phyloP scores from a whole-genome alignment of 2,888 invertebrate genomes.

The Autographa gamma region DNA sequence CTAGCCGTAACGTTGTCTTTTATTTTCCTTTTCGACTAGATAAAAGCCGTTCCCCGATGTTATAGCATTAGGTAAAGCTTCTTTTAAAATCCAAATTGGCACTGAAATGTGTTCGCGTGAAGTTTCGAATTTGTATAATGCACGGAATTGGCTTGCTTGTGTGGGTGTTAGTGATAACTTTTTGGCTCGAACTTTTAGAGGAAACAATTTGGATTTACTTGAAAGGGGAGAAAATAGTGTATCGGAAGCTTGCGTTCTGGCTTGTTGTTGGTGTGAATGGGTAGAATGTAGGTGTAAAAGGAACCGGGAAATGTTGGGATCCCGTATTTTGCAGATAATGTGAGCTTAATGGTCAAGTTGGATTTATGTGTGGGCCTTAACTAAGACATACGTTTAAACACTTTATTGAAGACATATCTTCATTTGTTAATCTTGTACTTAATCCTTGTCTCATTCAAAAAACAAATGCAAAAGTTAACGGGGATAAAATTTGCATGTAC shows the following conservation, averaged over 20 bases:
- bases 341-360: background rate
- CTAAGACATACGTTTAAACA: background rate
- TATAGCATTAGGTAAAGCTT: constrained; percentile 62
- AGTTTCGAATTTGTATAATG: constrained; percentile 42
- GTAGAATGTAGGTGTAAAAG: background rate
- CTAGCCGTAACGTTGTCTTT: constrained; percentile 59
- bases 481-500: background rate
- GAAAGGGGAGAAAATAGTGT: constrained; percentile 2
- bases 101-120: constrained; percentile 39
- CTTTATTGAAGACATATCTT: background rate
- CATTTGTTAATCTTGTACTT: background rate
- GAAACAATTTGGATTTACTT: constrained; percentile 8
- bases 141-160: constrained; percentile 29
- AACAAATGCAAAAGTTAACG: background rate
- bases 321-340: background rate
- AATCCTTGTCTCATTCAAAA: background rate
- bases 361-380: background rate
- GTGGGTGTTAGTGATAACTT: constrained; percentile 23
- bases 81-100: constrained; percentile 56
- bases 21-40: constrained; percentile 67
- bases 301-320: background rate
- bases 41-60: constrained; percentile 66
- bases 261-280: constrained; percentile 2
- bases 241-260: constrained; percentile 10
- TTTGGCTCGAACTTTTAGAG: constrained; percentile 10